Base-by-base conservation (phyloP, 2,113 vertebrate genomes). In the Petaurus breviceps region DNA sequence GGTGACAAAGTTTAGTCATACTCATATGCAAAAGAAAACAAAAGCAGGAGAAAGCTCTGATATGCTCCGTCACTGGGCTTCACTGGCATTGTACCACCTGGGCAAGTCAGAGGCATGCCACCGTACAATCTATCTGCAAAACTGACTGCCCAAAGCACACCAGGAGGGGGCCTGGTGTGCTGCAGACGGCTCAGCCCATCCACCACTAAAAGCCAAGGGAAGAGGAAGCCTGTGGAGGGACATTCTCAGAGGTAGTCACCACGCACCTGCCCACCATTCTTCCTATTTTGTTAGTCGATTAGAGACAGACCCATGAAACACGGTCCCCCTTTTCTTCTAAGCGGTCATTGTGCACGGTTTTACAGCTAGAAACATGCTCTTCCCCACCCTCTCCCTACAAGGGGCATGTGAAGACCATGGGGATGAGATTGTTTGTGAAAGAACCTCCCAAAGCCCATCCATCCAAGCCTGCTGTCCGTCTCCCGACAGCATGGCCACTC, bases 391-490 rank as follows among this genome's bases (percentile, higher is more conserved):
- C 90, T 92, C 61, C 46, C 89, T 28, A 24, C 91, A 95, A 97
- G 90, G n/a, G 94, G 68, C 77, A 92, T 53, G 51, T 94, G 25
- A 94, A 93, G 52, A 95, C 51, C 94, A 94, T 93, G 96, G 95
- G 77, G 94, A 94, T 84, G 89, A 96, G 95, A 94, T 14, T 14
- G 57, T 43, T 90, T 37, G 95, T 94, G 51, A 97, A 98, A 97
- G 51, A 97, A 95, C 92, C 97, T 93, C 94, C 98, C 96, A 26
- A 97, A 98, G 96, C 96, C 94, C 90, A 96, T 53, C 94, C 97
- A 95, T 94, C 95, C 97, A 22, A 23, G 53, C 10, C 53, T 53
- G 53, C 53, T 53, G 0, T 3, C 53, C 5, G 19, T 92, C 94
- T 91, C 54, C 8, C 6, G 24, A 97, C 57, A 97, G 90, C 96